Evolutionary conservation across 2,797 vertebrate species (phyloP).

Genomic region (Rhinoraja longicauda): DNA sequence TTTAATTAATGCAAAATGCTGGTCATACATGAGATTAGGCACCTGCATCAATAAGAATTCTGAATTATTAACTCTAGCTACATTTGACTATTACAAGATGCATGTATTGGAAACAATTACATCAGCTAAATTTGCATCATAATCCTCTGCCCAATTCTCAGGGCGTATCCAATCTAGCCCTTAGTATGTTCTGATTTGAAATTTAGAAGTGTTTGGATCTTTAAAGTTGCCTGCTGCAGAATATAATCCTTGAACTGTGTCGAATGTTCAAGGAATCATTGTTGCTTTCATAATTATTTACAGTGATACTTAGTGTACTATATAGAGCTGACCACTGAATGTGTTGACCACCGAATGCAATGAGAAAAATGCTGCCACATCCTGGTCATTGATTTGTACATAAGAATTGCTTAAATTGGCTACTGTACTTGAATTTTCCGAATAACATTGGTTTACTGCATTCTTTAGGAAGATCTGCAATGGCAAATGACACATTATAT

Average conservation of each 20-base stretch:
- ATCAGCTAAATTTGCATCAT: no score
- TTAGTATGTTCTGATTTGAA: neutral
- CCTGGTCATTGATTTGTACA: constrained; percentile 5
- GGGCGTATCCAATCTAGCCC: no score
- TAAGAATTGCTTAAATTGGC: neutral
- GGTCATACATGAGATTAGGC: no score
- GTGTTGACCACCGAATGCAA: neutral
- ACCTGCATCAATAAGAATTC: no score
- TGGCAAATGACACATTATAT: neutral
- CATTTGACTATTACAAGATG: no score
- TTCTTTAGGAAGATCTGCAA: neutral
- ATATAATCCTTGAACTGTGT: neutral
- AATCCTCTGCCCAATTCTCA: neutral
- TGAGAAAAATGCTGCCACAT: neutral
- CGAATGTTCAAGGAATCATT: neutral
- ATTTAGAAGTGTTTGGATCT: neutral
- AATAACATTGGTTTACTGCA: neutral
- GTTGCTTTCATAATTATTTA: neutral
- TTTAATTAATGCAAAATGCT: no score
- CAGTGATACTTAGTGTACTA: neutral
- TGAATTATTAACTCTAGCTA: no score
- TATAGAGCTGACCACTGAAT: no score
- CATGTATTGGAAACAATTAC: no score
- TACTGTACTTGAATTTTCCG: neutral
- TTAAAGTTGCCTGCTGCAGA: neutral